Percentiles rank a stretch among this genome's conserved stretches.
phyloP scores from a whole-genome alignment of 2,888 invertebrate species.

The Rhogogaster chlorosoma region DNA sequence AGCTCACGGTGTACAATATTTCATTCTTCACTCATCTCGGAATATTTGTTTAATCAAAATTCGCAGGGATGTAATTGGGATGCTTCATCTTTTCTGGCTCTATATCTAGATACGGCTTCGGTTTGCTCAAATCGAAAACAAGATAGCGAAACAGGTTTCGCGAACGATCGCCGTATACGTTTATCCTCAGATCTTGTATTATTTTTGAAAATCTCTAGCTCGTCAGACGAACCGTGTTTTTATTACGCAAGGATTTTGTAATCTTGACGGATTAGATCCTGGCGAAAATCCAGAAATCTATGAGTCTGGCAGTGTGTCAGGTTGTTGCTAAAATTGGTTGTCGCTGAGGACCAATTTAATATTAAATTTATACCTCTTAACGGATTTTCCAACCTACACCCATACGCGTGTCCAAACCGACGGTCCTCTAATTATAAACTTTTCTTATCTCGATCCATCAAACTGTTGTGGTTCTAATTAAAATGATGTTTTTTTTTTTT shows the following conservation, averaged over 20 bases:
- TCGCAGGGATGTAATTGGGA: background rate
- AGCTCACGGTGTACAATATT: background rate
- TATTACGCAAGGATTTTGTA: constrained; percentile 40
- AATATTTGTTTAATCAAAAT: background rate
- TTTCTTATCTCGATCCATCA: constrained; percentile 23
- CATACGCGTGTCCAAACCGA: background rate
- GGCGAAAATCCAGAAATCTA: constrained; percentile 53
- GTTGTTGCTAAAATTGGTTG: constrained; percentile 40
- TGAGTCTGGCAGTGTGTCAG: constrained; percentile 46
- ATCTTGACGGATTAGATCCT: constrained; percentile 45
- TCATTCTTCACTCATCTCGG: background rate
- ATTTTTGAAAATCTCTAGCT: constrained; percentile 10
- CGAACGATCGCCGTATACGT: background rate
- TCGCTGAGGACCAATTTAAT: constrained; percentile 39
- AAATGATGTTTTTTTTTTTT: background rate
- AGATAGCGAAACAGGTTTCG: constrained; percentile 4
- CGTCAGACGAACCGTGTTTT: constrained; percentile 6
- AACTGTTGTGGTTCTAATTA: background rate
- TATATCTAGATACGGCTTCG: background rate
- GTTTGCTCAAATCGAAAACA: background rate
- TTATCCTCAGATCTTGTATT: constrained; percentile 31
- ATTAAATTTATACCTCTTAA: constrained; percentile 42
- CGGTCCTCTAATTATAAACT: background rate
- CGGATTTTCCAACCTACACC: constrained; percentile 20
- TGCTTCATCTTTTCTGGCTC: constrained; percentile 5